Percentiles rank a stretch among this genome's conserved stretches.
These are phyloP conservation scores for Balanococcus diminutus DNA, from an alignment of 2,888 invertebrate species.

Conservation along the genomic window DNA sequence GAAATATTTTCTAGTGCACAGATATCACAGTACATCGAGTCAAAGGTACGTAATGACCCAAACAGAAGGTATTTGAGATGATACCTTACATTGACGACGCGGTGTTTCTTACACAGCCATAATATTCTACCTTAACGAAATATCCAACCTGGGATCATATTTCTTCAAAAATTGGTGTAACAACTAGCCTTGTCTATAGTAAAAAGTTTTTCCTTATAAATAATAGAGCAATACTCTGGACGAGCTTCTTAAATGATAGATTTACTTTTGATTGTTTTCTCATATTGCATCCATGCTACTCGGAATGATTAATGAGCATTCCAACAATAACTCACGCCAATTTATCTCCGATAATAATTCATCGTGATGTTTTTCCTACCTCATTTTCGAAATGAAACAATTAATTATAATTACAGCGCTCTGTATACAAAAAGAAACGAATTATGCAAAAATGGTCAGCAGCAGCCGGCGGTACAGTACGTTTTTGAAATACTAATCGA, in stretches of 20 bases:
- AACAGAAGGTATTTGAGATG: background rate
- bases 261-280: constrained; percentile 33
- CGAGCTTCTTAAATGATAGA: constrained; percentile 8
- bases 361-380: background rate
- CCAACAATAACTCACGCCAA: background rate
- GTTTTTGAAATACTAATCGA: background rate
- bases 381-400: background rate
- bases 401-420: constrained; percentile 13
- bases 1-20: background rate
- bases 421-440: background rate
- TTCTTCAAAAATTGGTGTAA: background rate
- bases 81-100: background rate
- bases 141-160: background rate
- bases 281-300: background rate
- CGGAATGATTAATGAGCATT: background rate
- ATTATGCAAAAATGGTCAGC: background rate
- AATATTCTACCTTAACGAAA: background rate
- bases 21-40: constrained; percentile 21
- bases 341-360: background rate
- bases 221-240: constrained; percentile 13
- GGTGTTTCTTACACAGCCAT: constrained; percentile 28
- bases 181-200: constrained; percentile 21
- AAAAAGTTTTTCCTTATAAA: background rate
- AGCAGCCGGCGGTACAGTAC: background rate
- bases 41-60: constrained; percentile 8